Evolutionary conservation across 2,113 vertebrate species (phyloP), one percentile per base, ranked within the genome.

Genomic region (Cyprinodon brontotheroides): DNA sequence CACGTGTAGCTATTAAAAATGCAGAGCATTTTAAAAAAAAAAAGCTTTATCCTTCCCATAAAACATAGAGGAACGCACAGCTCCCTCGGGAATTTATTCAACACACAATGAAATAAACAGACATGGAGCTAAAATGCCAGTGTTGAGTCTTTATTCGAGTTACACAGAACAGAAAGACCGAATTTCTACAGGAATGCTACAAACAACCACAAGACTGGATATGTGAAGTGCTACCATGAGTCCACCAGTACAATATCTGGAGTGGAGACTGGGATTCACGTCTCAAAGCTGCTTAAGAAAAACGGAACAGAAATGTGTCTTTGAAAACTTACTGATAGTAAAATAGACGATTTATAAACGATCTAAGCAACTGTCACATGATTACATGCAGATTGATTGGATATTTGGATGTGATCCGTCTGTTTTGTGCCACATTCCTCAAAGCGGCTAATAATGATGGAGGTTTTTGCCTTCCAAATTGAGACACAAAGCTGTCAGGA

Each of bases 141-240:
- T 71, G 78, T 89, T 84, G 84, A 87, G 81, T 81, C 84, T 95
- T 94, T 95, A 94, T 94, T 95, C 90, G 89, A 83, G 79, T 85
- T 88, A 72, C 78, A 81, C 91, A 78, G 83, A 87, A 92, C 93
- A 92, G 79, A 85, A 88, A 84, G 86, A 91, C 80, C 89, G 92
- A 78, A 93, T 79, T 84, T 92, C 90, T 92, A 94, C 91, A 91
- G 84, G 80, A 90, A 86, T 86, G 89, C 89, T 90, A 93, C 92
- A 74, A 81, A 89, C 90, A 88, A 79, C 85, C 90, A 93, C 91
- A 90, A 84, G 83, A 93, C 82, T 84, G 77, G 79, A 78, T 78
- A 83, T 84, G 79, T 84, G 88, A 80, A 86, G 74, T 72, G 78
- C 80, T 86, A 87, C 89, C 80, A 90, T 77, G 87, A 91, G 70